A percentile compares a stretch with the other conserved stretches of the same genome.
Evolutionary conservation across 2,797 vertebrate species (phyloP).

Genomic region (Notolabrus celidotus): DNA sequence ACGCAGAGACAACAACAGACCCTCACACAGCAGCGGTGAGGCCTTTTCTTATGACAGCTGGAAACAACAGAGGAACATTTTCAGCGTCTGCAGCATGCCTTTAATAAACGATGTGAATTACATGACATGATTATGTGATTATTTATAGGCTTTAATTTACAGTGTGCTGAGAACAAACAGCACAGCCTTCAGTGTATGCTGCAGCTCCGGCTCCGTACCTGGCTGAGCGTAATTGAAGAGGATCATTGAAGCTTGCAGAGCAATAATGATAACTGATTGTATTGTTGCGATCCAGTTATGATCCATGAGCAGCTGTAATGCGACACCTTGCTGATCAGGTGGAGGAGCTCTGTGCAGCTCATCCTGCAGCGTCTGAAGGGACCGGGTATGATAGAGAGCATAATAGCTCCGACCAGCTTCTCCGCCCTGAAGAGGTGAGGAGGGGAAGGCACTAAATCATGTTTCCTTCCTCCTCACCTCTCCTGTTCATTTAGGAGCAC

Average conservation of each 20-base stretch:
- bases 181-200: slow-evolving; percentile 19
- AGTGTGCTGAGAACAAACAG: slow-evolving; percentile 49
- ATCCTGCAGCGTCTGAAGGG: slow-evolving; percentile 44
- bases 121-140: slow-evolving; percentile 47
- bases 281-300: slow-evolving; percentile 32
- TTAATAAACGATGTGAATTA: slow-evolving; percentile 38
- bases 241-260: slow-evolving; percentile 54
- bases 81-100: not conserved
- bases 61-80: slow-evolving; percentile 1
- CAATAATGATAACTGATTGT: slow-evolving; percentile 61
- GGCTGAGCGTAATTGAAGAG: slow-evolving; percentile 37
- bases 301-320: slow-evolving; percentile 41
- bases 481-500: slow-evolving; percentile 57
- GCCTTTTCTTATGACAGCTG: slow-evolving; percentile 6
- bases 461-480: slow-evolving; percentile 46
- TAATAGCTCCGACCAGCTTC: slow-evolving; percentile 60
- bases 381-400: slow-evolving; percentile 43
- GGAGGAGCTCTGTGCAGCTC: slow-evolving; percentile 26
- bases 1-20: slow-evolving; percentile 11
- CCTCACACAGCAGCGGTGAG: not conserved
- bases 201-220: slow-evolving; percentile 26
- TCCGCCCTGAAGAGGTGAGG: slow-evolving; percentile 56
- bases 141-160: slow-evolving; percentile 40
- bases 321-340: slow-evolving; percentile 52
- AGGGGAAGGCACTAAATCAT: slow-evolving; percentile 67